A percentile compares a stretch with the other conserved stretches of the same genome.
These are phyloP conservation scores for Chouioia cunea DNA, from an alignment of 2,888 invertebrate species.

Conservation along the genomic window DNA sequence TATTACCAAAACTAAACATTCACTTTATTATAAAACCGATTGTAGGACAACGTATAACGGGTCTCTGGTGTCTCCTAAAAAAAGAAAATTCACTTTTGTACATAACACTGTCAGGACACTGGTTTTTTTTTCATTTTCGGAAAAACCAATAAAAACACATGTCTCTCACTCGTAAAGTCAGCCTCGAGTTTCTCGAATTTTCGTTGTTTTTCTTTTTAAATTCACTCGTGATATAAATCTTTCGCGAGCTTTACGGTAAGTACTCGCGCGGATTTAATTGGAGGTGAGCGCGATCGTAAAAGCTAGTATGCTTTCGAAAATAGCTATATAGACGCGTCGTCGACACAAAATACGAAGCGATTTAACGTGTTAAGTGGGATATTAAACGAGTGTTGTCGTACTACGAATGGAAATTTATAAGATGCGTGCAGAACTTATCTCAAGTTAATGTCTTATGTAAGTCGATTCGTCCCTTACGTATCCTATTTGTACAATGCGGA, in stretches of 20 bases:
- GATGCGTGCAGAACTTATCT: conserved; percentile 18
- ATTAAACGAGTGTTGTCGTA: conserved; percentile 16
- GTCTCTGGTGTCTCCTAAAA: no score
- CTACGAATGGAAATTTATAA: conserved; percentile 19
- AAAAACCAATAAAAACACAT: no score
- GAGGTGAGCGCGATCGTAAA: background rate
- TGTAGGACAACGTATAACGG: no score
- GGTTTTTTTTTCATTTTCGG: no score
- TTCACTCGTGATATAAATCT: background rate
- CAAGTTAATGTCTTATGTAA: conserved; percentile 27
- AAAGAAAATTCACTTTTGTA: no score
- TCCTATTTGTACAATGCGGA: no score
- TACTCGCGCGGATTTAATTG: background rate
- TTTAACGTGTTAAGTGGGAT: no score
- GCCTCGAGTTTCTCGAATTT: conserved; percentile 22
- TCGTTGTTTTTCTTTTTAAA: background rate
- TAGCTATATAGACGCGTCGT: conserved; percentile 17
- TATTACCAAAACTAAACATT: no score
- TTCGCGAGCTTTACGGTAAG: conserved; percentile 1
- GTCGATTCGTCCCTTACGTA: conserved; percentile 7
- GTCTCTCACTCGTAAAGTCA: conserved; percentile 29
- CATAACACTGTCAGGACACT: no score
- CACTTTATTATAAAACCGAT: no score
- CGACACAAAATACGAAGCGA: background rate
- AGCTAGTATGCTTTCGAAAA: conserved; percentile 16